Evolutionary conservation across 1,140 invertebrate genomes (phyloP).

Genomic region (Caligus rogercresseyi): DNA sequence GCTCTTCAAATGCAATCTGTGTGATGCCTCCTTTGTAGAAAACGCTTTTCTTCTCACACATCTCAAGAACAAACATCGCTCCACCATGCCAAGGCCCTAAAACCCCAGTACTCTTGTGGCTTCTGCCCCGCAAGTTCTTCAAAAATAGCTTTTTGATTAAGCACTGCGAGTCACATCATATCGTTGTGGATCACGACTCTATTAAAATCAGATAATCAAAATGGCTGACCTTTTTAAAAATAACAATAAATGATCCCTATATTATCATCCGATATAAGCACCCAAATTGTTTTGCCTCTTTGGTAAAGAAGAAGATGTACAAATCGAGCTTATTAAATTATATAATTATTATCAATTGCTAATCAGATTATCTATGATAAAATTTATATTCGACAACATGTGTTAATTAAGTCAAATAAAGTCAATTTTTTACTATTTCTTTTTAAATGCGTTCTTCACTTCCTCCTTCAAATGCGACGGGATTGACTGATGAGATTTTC

Average conservation of each 20-base stretch:
- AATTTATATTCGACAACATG: background rate
- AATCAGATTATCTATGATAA: background rate
- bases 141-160: conserved; percentile 19
- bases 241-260: too few species aligned
- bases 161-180: conserved; percentile 8
- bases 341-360: background rate
- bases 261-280: too few species aligned
- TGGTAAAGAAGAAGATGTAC: background rate
- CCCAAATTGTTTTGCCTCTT: too few species aligned
- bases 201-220: background rate
- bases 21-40: conserved; percentile 7
- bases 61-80: conserved; percentile 16
- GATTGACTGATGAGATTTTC: conserved; percentile 44
- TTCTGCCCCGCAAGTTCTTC: conserved; percentile 14
- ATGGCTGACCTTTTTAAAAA: too few species aligned
- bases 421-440: conserved; percentile 1
- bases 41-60: conserved; percentile 14
- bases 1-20: conserved; percentile 13
- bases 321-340: background rate
- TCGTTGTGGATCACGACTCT: background rate
- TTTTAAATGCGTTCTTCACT: conserved; percentile 21
- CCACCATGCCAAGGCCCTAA: conserved; percentile 7
- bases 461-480: conserved; percentile 31
- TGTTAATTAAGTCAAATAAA: background rate
- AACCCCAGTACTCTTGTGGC: conserved; percentile 10